Evolutionary conservation across 2,888 invertebrate species (phyloP).

Genomic region (Odontocolon sp.): DNA sequence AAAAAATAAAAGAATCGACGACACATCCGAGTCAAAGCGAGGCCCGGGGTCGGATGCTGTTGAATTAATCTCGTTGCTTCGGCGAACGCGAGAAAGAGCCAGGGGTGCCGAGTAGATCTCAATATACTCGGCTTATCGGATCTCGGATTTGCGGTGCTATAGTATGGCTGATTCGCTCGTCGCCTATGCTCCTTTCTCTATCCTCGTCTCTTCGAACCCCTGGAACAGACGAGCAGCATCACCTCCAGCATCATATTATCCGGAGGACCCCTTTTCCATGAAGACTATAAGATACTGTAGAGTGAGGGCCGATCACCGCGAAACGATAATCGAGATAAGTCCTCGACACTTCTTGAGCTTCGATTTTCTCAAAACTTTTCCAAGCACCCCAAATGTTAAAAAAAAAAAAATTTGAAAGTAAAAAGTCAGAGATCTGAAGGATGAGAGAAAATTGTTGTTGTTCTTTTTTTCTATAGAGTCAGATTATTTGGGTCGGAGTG

Average conservation of each 20-base stretch:
- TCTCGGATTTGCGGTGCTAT: constrained; percentile 70
- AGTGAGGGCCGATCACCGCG: constrained; percentile 22
- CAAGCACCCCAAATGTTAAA: not conserved
- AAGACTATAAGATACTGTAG: constrained; percentile 1
- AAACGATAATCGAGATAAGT: constrained; percentile 33
- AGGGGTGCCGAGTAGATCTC: constrained; percentile 66
- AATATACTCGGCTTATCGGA: constrained; percentile 75
- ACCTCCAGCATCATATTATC: constrained; percentile 1
- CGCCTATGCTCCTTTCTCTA: constrained; percentile 67
- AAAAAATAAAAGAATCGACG: not conserved
- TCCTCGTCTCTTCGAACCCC: not conserved
- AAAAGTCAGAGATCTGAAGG: too few relatives aligned
- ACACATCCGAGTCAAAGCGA: constrained; percentile 2
- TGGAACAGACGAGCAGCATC: not conserved
- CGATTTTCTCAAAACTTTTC: not conserved
- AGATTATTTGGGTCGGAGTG: not conserved
- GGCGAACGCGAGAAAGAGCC: too few relatives aligned
- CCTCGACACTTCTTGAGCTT: not conserved
- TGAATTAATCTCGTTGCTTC: constrained; percentile 50
- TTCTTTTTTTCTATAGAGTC: too few relatives aligned
- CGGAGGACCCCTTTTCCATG: not conserved
- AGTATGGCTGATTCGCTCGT: constrained; percentile 54
- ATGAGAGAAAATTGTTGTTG: too few relatives aligned
- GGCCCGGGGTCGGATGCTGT: constrained; percentile 10
- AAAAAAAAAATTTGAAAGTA: too few relatives aligned